Evolutionary conservation across 2,888 invertebrate species (phyloP), one percentile per base, ranked within the genome.

Genomic region (Nysson spinosus): DNA sequence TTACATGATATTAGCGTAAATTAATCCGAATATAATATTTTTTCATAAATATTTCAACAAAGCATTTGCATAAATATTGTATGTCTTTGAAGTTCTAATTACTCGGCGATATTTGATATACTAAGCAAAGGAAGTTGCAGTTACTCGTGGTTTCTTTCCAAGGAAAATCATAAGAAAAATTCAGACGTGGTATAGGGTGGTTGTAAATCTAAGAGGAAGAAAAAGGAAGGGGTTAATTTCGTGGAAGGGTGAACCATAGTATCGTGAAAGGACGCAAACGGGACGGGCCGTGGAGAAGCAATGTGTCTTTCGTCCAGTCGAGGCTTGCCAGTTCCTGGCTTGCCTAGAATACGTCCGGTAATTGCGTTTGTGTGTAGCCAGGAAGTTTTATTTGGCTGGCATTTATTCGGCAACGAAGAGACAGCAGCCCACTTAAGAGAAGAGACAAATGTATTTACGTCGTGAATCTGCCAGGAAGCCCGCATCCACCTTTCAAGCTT

Each of bases 291-390:
- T 50, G 56, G 64, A 57, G 37, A 56, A 43, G 75, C 73, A 68
- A 73, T 74, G 68, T 64, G 71, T 74, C 73, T 74, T 73, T 74
- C 64, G 75, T 37, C 71, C 68, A 49, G 71, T 24, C 42, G 47
- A 44, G 40, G 60, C 60, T 52, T 60, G 44, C 37, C 40, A 17
- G 50, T 26, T 26, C 35, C 34, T 28, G 44, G 46, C 52, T 22
- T 30, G 16, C 50, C 42, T 20, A 11, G 58, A 66, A 75, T 78
- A 77, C 75, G 80, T 75, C 72, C 72, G 72, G 81, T 81, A 81
- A 81, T 81, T 81, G 81, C 82, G 78, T 81, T 81, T 82, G 82
- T 81, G 81, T 81, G 81, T 82, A 81, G 75, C 81, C 74, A 61
- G 74, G 71, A 78, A 80, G 80, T 77, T 82, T 80, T 81, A 82